These are phyloP conservation scores for Hyperoplus immaculatus DNA, from an alignment of 2,797 vertebrate genomes.

Conservation along the genomic window DNA sequence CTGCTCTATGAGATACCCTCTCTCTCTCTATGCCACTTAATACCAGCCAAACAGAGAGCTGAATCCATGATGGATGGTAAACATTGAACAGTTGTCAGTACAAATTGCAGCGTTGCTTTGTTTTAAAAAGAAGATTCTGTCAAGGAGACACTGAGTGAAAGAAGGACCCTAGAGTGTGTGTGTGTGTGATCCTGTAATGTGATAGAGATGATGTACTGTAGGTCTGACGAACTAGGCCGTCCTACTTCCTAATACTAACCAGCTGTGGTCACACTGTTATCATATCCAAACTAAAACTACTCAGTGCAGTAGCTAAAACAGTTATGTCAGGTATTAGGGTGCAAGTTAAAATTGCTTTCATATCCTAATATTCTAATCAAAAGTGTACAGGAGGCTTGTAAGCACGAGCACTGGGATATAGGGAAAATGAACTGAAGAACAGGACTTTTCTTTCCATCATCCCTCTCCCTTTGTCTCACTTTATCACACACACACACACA, in stretches of 20 bases:
- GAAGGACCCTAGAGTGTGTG: neutral
- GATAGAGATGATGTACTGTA: neutral
- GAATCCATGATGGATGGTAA: slow-evolving; percentile 16
- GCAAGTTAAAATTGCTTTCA: neutral
- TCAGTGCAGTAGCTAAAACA: neutral
- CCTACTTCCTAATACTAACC: slow-evolving; percentile 20
- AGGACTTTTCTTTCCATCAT: no score
- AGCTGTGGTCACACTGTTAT: slow-evolving; percentile 1
- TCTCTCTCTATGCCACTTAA: neutral
- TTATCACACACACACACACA: no score
- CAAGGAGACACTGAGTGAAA: slow-evolving; percentile 1
- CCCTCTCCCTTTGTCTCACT: no score
- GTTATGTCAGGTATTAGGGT: neutral
- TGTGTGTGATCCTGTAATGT: slow-evolving; percentile 17
- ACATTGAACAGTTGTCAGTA: slow-evolving; percentile 21
- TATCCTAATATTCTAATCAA: no score
- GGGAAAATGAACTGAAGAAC: no score
- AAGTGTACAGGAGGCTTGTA: no score
- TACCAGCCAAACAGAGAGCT: slow-evolving; percentile 12
- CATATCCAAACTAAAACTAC: neutral
- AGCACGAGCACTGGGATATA: no score
- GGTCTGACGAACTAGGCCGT: slow-evolving; percentile 4
- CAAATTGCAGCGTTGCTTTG: slow-evolving; percentile 16
- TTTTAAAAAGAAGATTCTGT: slow-evolving; percentile 21
- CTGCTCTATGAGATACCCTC: no score